Base-by-base conservation (phyloP, 2,113 vertebrate genomes). In the Oreochromis tanganicae region DNA sequence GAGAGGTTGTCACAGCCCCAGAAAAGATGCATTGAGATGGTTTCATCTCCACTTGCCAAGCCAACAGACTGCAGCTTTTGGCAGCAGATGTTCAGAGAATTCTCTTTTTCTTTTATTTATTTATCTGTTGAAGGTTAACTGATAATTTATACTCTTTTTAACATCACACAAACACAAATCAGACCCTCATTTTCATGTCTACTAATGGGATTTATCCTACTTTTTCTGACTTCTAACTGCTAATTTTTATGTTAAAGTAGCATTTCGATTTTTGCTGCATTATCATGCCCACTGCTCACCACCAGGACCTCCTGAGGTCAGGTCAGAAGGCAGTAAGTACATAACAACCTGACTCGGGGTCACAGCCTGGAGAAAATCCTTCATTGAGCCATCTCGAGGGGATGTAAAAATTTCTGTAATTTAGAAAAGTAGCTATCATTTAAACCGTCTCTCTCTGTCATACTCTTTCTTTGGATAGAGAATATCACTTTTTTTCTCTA, bases 31-130 rank as follows among this genome's bases (percentile, higher is more conserved):
- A 4, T 38, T 88, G 78, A 59, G 83, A 84, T 82, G 88, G 84
- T 90, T 91, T 46, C 80, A 78, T 89, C 84, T 57, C 46, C 34
- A 46, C 84, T 85, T 68, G 87, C 73, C 81, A 88, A 89, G 66
- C 82, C 14, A 86, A 82, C 82, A 89, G 87, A 66, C 66, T 73
- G 84, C 38, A 43, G 85, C 79, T 85, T 73, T 71, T 85, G 86
- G 85, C 91, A 80, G 86, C 68, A 85, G 79, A 81, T 88, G 66
- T 80, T 90, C 80, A 11, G 57, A 84, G 21, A 86, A 50, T 81
- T 63, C 8, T 50, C 24, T 85, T 80, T 66, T 80, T 59, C n/a
- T 87, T 80, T 80, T 82, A 83, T 88, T 85, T 78, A 86, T 89
- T 83, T 81, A 54, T 83, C 38, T 14, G 11, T 54, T 82, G 63